Evolutionary conservation across 2,888 invertebrate genomes (phyloP).

Genomic region (Leptinotarsa juncta): DNA sequence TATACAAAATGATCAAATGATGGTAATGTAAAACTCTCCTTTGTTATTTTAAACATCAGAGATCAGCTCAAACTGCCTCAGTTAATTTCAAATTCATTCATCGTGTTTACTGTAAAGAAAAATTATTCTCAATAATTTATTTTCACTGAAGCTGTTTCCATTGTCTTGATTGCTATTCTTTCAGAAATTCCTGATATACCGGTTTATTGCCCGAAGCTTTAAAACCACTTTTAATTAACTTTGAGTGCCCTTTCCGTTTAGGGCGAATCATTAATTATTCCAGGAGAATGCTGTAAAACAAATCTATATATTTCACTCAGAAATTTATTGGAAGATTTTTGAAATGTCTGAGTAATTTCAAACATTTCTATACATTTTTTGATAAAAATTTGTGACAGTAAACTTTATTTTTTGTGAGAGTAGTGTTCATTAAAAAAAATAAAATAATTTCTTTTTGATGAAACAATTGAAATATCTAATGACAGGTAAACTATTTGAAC

Average conservation of each 20-base stretch:
- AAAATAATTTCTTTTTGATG: too few species aligned
- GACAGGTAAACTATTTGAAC: too few species aligned
- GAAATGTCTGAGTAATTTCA: neutral
- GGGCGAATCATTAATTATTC: slow-evolving; percentile 25
- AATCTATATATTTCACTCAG: slow-evolving; percentile 13
- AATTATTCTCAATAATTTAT: neutral
- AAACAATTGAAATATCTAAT: too few species aligned
- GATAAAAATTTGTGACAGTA: neutral
- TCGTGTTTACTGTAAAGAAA: neutral
- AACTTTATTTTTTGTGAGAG: neutral
- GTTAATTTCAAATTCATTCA: too few species aligned
- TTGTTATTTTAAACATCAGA: neutral
- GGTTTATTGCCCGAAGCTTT: slow-evolving; percentile 17
- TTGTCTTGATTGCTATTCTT: slow-evolving; percentile 26
- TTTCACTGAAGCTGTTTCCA: neutral
- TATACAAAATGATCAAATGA: too few species aligned
- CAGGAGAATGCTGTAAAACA: slow-evolving; percentile 7
- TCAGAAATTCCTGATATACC: slow-evolving; percentile 5
- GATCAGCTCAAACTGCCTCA: too few species aligned
- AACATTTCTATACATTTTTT: neutral
- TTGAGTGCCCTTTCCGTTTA: slow-evolving; percentile 21
- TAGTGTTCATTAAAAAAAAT: too few species aligned
- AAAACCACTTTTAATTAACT: slow-evolving; percentile 30
- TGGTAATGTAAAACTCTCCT: too few species aligned
- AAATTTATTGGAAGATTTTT: slow-evolving; percentile 7